A percentile compares a stretch with the other conserved stretches of the same genome.
These are phyloP conservation scores for Spondyliosoma cantharus DNA, from an alignment of 2,797 vertebrate species.

Conservation along the genomic window DNA sequence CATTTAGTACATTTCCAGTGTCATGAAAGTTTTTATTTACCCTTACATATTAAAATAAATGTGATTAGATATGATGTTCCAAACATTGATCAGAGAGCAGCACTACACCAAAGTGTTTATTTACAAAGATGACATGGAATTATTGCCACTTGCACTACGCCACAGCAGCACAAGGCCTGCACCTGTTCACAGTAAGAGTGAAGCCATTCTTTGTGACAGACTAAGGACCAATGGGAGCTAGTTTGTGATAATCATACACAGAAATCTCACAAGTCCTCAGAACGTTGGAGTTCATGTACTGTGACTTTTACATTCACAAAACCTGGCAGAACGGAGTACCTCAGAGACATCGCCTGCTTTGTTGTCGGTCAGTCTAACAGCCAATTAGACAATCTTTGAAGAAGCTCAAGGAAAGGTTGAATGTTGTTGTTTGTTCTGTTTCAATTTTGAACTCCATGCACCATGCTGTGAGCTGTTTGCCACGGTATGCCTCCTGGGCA, in stretches of 20 bases:
- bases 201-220: conserved; percentile 11
- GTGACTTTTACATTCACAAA: conserved; percentile 35
- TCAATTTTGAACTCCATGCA: conserved; percentile 20
- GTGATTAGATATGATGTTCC: not conserved
- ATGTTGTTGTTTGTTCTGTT: conserved; percentile 52
- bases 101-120: not conserved
- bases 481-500: conserved; percentile 22
- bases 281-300: conserved; percentile 11
- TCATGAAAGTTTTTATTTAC: not conserved
- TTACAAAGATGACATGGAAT: conserved; percentile 7
- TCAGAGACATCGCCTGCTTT: conserved; percentile 27
- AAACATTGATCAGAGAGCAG: not conserved
- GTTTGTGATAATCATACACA: conserved; percentile 29
- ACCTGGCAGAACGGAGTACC: conserved; percentile 14
- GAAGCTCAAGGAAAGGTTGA: conserved; percentile 38
- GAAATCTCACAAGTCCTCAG: conserved; percentile 18
- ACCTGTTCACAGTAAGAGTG: conserved; percentile 22
- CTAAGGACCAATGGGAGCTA: conserved; percentile 7
- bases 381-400: conserved; percentile 47
- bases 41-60: no score
- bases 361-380: conserved; percentile 31
- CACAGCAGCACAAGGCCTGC: not conserved
- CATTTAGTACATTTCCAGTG: conserved; percentile 1
- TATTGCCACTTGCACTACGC: not conserved
- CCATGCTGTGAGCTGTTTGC: conserved; percentile 17